Evolutionary conservation across 2,113 vertebrate genomes (phyloP).

Genomic region (Prochilodus magdalenae): DNA sequence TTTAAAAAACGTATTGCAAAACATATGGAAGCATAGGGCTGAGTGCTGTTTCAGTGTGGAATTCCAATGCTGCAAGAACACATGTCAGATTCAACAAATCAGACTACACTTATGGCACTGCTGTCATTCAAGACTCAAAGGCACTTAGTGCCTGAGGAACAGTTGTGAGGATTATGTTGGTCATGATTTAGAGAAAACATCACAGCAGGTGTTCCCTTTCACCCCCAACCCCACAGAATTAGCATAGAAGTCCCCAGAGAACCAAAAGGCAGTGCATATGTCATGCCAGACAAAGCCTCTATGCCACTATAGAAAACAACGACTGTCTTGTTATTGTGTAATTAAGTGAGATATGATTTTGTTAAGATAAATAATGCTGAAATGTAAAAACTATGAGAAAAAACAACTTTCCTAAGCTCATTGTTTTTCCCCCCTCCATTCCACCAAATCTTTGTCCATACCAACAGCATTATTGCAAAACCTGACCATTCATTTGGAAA

Average conservation of each 20-base stretch:
- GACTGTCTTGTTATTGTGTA: neutral
- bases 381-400: too few species aligned
- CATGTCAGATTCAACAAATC: neutral
- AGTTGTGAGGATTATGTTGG: constrained; percentile 15
- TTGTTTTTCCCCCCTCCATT: too few species aligned
- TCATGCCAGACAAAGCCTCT: neutral
- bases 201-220: constrained; percentile 43
- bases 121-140: neutral
- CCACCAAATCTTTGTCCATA: too few species aligned
- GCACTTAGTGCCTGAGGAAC: neutral
- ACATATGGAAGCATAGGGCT: neutral
- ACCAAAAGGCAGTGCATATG: neutral
- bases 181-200: neutral
- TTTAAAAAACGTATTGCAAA: neutral
- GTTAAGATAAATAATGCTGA: too few species aligned
- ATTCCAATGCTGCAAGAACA: neutral
- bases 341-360: neutral
- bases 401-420: too few species aligned
- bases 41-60: neutral
- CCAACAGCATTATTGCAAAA: too few species aligned
- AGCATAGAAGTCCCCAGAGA: neutral
- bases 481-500: too few species aligned
- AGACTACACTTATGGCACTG: neutral
- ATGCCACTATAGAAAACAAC: neutral
- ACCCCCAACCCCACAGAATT: neutral